phyloP scores from a whole-genome alignment of 2,113 vertebrate species.

The Anseranas semipalmata region DNA sequence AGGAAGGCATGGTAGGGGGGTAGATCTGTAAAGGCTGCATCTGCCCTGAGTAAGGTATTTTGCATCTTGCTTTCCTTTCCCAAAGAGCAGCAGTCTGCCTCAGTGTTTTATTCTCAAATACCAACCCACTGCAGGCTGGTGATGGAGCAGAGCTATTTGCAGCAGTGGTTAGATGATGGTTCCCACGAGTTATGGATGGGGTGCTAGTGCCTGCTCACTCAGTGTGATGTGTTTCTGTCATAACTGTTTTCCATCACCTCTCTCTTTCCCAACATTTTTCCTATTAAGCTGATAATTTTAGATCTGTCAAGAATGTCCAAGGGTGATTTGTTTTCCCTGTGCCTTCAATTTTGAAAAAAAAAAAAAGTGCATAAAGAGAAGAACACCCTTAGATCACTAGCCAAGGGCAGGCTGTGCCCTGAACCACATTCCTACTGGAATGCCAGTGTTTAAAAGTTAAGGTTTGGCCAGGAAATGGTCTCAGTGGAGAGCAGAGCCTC shows the following conservation, averaged over 20 bases:
- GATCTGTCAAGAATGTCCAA: background rate
- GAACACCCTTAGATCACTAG: fast-evolving
- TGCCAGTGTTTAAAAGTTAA: background rate
- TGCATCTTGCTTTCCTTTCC: background rate
- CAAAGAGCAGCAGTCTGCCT: background rate
- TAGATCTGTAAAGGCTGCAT: background rate
- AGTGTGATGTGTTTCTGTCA: background rate
- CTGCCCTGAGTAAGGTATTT: background rate
- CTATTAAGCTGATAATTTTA: background rate
- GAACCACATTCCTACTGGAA: background rate
- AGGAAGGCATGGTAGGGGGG: background rate
- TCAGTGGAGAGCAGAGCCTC: background rate
- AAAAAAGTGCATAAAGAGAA: background rate
- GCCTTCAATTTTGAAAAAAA: background rate
- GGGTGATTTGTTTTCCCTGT: background rate
- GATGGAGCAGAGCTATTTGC: background rate
- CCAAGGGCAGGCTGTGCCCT: background rate
- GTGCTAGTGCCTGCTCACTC: background rate
- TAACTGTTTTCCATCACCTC: background rate
- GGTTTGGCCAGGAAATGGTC: background rate
- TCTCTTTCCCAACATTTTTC: background rate
- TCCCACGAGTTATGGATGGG: background rate
- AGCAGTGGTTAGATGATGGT: background rate
- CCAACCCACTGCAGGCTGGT: background rate
- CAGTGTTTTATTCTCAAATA: background rate